Evolutionary conservation across 1,140 invertebrate genomes (phyloP).

Genomic region (Hetaerina americana): DNA sequence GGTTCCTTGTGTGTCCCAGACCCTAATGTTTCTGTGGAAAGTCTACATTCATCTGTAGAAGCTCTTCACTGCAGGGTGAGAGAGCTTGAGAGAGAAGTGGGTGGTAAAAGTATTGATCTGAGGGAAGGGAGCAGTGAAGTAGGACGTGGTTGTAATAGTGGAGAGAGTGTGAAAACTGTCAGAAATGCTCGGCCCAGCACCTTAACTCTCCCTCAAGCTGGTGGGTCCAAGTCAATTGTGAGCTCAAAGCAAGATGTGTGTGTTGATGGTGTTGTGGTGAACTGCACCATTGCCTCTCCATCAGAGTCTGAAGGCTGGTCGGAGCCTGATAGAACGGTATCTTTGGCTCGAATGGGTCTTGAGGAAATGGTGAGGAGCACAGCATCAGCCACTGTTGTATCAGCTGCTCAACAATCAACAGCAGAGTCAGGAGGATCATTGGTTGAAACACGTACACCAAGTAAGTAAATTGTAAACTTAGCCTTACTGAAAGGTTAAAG

Average conservation of each 20-base stretch:
- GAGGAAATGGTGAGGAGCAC: background rate
- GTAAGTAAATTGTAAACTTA: background rate
- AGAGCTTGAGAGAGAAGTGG: background rate
- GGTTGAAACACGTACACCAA: background rate
- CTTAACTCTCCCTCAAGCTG: background rate
- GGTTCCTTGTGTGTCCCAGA: background rate
- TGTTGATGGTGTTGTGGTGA: background rate
- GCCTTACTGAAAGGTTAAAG: no score
- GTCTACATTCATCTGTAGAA: background rate
- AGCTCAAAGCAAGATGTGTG: background rate
- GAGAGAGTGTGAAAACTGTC: background rate
- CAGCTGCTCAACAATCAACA: background rate
- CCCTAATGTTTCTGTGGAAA: background rate
- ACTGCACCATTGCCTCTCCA: conserved; percentile 19
- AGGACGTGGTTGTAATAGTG: background rate
- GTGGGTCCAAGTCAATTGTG: background rate
- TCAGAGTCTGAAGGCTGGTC: conserved; percentile 75
- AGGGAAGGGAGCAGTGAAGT: background rate
- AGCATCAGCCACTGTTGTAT: background rate
- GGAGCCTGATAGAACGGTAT: conserved; percentile 67
- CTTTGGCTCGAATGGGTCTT: conserved; percentile 59
- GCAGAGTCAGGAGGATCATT: conserved; percentile 2
- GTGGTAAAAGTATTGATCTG: background rate
- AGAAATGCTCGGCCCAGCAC: background rate
- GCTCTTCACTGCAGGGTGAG: background rate